Percentiles rank a stretch among this genome's conserved stretches.
phyloP scores from a whole-genome alignment of 2,797 vertebrate genomes.

The Xiphorhynchus erythropygius region DNA sequence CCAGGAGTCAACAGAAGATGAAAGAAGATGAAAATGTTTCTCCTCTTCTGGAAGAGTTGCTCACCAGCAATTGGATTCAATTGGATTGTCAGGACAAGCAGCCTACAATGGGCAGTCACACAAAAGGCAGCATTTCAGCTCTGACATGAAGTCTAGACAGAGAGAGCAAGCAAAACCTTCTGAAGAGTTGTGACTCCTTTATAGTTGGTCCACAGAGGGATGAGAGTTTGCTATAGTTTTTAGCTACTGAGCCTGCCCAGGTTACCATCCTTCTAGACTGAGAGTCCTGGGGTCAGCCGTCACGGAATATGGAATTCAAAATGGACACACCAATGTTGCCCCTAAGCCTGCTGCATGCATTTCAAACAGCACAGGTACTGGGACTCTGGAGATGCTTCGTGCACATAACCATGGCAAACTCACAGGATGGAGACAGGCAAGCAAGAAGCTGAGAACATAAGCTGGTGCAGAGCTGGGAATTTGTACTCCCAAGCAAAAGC shows the following conservation, averaged over 20 bases:
- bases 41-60: neutral
- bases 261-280: neutral
- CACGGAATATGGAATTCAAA: neutral
- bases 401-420: neutral
- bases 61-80: neutral
- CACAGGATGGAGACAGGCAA: neutral
- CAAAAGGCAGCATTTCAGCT: neutral
- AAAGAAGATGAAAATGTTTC: neutral
- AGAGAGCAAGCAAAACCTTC: neutral
- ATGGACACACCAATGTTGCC: neutral
- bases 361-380: neutral
- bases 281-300: neutral
- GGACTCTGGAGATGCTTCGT: neutral
- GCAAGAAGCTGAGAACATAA: neutral
- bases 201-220: neutral
- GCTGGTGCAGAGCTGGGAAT: neutral
- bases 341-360: neutral
- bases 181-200: neutral
- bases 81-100: neutral
- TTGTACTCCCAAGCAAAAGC: neutral
- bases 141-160: neutral
- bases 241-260: neutral
- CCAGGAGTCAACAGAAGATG: neutral
- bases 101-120: neutral
- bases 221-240: neutral